Percentiles rank a stretch among this genome's conserved stretches.
phyloP scores from a whole-genome alignment of 2,113 vertebrate genomes.

The Psophia crepitans region DNA sequence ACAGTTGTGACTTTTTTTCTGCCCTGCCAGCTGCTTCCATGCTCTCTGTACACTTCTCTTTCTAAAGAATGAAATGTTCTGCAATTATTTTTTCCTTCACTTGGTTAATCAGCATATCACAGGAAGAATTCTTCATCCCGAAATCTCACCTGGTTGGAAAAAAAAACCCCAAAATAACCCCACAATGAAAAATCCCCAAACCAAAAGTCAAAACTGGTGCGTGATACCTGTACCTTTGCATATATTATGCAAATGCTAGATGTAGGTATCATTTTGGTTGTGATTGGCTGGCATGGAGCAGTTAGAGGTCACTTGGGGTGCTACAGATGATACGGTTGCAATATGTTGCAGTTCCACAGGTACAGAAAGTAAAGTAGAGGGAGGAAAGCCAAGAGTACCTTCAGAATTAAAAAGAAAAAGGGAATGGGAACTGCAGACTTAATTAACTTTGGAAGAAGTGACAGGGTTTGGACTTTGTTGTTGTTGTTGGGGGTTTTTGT shows the following conservation, averaged over 20 bases:
- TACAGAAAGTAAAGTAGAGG: background rate
- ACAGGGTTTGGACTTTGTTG: background rate
- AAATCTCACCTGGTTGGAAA: background rate
- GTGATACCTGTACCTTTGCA: background rate
- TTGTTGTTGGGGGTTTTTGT: background rate
- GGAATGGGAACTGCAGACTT: background rate
- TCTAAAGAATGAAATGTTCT: background rate
- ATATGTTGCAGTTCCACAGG: background rate
- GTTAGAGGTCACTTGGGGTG: background rate
- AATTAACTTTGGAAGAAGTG: background rate
- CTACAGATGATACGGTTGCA: background rate
- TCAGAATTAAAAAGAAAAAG: background rate
- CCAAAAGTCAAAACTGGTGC: background rate
- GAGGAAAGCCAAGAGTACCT: background rate
- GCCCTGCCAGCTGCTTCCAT: background rate
- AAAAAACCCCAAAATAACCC: background rate
- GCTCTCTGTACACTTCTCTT: background rate
- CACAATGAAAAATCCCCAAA: background rate
- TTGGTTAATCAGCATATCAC: background rate
- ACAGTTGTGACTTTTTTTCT: background rate
- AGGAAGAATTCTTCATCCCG: background rate
- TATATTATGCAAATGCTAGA: background rate
- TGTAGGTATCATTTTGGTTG: background rate
- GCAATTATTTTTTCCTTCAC: background rate
- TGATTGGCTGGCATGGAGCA: background rate